Conservation (phyloP, 2,888 invertebrate species). For the Synanthedon formicaeformis region DNA sequence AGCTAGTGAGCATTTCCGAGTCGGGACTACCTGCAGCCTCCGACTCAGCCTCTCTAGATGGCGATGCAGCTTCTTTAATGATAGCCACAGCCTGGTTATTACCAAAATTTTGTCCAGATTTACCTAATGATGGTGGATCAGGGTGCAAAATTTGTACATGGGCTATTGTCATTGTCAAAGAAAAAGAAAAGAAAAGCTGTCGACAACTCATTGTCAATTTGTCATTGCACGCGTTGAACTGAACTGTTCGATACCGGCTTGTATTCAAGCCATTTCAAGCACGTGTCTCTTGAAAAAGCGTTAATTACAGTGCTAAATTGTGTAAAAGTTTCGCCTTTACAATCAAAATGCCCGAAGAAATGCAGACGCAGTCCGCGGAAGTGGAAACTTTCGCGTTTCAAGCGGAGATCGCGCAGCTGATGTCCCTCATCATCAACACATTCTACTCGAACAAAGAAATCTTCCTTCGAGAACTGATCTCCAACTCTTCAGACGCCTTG, state of each 20-base stretch:
- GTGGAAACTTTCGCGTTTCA: conserved; percentile 99
- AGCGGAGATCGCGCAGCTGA: conserved; percentile 99
- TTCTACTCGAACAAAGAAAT: conserved; percentile 99
- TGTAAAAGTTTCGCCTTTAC: conserved; percentile 19
- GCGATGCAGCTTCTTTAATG: no score
- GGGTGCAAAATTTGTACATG: no score
- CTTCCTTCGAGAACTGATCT: conserved; percentile 98
- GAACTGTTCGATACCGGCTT: conserved; percentile 11
- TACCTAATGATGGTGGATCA: no score
- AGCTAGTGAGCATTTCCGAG: no score
- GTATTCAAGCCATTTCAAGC: conserved; percentile 28
- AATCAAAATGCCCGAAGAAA: conserved; percentile 81
- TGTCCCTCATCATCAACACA: conserved; percentile 99
- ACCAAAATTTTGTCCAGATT: no score
- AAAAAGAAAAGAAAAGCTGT: no score
- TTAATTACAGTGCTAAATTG: conserved; percentile 12
- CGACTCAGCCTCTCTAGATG: no score
- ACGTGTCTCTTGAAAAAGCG: conserved; percentile 39
- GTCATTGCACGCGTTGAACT: conserved; percentile 10
- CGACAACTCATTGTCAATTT: no score
- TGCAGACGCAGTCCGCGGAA: conserved; percentile 76
- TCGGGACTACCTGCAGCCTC: no score
- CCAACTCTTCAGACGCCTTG: conserved; percentile 95
- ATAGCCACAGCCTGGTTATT: no score
- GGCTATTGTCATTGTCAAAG: conserved; percentile 46